phyloP scores from a whole-genome alignment of 2,113 vertebrate genomes.

The Solenodon paradoxus region DNA sequence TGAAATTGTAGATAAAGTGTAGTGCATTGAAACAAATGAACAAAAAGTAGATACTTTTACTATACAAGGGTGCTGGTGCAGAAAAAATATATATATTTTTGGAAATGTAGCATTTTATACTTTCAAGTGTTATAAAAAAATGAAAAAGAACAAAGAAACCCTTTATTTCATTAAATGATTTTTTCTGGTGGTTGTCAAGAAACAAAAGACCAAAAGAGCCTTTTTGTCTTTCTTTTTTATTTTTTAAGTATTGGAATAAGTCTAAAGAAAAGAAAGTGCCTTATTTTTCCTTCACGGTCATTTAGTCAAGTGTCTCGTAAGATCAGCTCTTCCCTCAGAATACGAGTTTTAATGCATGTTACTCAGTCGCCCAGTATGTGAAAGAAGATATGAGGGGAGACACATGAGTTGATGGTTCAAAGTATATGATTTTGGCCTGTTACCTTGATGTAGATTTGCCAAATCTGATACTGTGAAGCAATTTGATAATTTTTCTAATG shows the following conservation, averaged over 20 bases:
- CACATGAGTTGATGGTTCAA: constrained; percentile 83
- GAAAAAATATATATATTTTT: constrained; percentile 95
- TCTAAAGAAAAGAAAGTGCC: constrained; percentile 95
- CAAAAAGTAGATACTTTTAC: constrained; percentile 91
- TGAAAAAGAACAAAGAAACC: constrained; percentile 94
- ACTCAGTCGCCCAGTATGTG: constrained; percentile 85
- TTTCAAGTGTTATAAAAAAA: constrained; percentile 94
- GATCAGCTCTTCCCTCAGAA: constrained; percentile 86
- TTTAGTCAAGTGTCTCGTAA: constrained; percentile 88
- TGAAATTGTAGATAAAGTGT: constrained; percentile 94
- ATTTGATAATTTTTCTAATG: constrained; percentile 79
- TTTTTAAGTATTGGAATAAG: constrained; percentile 91
- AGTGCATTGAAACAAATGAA: constrained; percentile 90
- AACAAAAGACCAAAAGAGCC: constrained; percentile 94
- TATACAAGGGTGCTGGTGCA: constrained; percentile 93
- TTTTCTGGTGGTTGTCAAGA: constrained; percentile 92
- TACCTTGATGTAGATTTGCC: constrained; percentile 81
- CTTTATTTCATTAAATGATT: constrained; percentile 95
- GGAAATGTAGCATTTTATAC: constrained; percentile 96
- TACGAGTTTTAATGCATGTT: constrained; percentile 83
- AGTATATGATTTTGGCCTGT: constrained; percentile 82
- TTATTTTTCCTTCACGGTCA: constrained; percentile 93
- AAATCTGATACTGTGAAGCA: constrained; percentile 81
- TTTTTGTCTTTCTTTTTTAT: constrained; percentile 90
- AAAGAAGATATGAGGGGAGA: constrained; percentile 81